Conservation (phyloP, 1,140 invertebrate genomes). For the Euglossa dilemma region DNA sequence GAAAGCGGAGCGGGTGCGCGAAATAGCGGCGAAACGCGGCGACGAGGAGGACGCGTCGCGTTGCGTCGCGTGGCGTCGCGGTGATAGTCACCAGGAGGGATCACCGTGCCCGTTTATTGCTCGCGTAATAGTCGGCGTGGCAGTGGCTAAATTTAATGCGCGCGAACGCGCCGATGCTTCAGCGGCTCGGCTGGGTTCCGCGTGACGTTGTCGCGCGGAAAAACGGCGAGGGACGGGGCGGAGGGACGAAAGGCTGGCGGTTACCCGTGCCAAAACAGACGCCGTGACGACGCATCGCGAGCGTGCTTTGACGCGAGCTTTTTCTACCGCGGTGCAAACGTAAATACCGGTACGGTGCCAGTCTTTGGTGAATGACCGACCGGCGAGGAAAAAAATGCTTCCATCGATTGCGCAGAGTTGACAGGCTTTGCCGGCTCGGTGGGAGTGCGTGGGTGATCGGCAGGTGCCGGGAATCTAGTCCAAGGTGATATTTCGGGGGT, state of each 20-base stretch:
- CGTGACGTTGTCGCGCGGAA: slow-evolving; percentile 52
- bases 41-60: not conserved
- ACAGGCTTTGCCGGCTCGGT: not conserved
- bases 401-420: not conserved
- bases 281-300: slow-evolving; percentile 54
- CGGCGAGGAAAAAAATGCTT: not conserved
- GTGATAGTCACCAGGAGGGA: not conserved
- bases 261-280: slow-evolving; percentile 52
- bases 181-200: slow-evolving; percentile 44
- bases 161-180: slow-evolving; percentile 31
- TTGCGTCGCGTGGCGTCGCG: not conserved
- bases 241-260: not conserved
- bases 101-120: slow-evolving; percentile 36
- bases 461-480: not conserved
- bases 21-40: not conserved
- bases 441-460: not conserved
- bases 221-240: not conserved
- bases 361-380: slow-evolving; percentile 63
- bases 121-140: slow-evolving; percentile 62
- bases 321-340: slow-evolving; percentile 41
- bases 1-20: slow-evolving; percentile 35
- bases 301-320: slow-evolving; percentile 46
- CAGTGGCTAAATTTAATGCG: slow-evolving; percentile 64
- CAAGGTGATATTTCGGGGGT: slow-evolving; percentile 15
- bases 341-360: slow-evolving; percentile 52